A percentile compares a stretch with the other conserved stretches of the same genome.
Evolutionary conservation across 2,888 invertebrate species (phyloP).

Genomic region (Nymphalis urticae): DNA sequence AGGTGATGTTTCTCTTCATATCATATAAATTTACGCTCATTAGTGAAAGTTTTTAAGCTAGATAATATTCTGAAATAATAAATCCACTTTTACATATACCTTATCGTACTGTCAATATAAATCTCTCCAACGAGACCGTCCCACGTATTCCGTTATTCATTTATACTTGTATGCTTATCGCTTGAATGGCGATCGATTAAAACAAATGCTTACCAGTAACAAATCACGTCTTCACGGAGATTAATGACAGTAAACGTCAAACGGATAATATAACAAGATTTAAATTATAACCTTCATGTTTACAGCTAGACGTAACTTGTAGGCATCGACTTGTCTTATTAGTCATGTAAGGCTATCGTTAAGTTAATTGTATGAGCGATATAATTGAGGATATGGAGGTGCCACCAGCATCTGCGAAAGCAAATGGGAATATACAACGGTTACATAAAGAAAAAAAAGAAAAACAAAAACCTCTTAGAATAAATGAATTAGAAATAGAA

Average conservation of each 20-base stretch:
- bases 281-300: conserved; percentile 5
- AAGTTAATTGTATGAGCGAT: conserved; percentile 2
- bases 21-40: no score
- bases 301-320: conserved; percentile 15
- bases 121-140: conserved; percentile 14
- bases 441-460: not conserved
- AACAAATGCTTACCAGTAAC: conserved; percentile 21
- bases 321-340: conserved; percentile 12
- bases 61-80: not conserved
- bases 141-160: conserved; percentile 19
- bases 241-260: conserved; percentile 23
- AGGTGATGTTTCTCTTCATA: no score
- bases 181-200: conserved; percentile 38
- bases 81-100: not conserved
- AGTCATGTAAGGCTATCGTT: not conserved
- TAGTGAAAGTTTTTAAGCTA: no score
- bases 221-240: not conserved
- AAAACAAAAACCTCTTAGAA: no score
- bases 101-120: not conserved
- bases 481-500: no score
- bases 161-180: conserved; percentile 32
- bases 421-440: not conserved
- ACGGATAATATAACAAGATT: conserved; percentile 15
- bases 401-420: not conserved
- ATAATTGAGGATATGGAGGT: not conserved